Base-by-base conservation (phyloP, 1,140 invertebrate species). In the Calephelis virginiensis region DNA sequence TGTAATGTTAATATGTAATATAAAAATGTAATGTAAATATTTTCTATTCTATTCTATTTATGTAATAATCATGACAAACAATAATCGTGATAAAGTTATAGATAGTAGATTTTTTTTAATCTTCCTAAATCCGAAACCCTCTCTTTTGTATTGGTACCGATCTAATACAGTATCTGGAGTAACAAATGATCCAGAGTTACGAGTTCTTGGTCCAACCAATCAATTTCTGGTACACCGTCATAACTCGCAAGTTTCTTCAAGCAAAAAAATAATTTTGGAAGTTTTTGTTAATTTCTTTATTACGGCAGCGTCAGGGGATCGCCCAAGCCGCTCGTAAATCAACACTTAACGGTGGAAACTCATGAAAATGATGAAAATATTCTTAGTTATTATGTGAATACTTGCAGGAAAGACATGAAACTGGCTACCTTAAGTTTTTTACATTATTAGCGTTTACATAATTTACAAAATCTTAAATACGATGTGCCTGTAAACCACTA, bases 301-400 rank as follows among this genome's bases (percentile, higher is more conserved):
- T 72, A 77, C 67, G 66, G 45, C 5, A 56, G 59, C 64, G 64
- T 64, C 66, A 68, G 61, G 69, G 70, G 66, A 71, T 43, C 62
- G 40, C 70, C 64, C 71, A 63, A 63, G 61, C 45, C 69, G 74
- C 71, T 81, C 81, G 77, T 86, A 86, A 86, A 86, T 86, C 84
- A 85, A 80, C 77, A 78, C 74, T 74, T 37, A 53, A 17, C 10
- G 50, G 3, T 53, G 50, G n/a, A 53, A 56, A 11, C 73, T 72
- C 72, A 78, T 73, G 78, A 83, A 83, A 76, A 78, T 78, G 74
- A 78, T 78, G 72, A 70, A 86, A 84, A 78, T 81, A 72, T 75
- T 70, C 71, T 66, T 75, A 79, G 77, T 84, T 85, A 84, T 85
- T 85, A 82, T 84, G 80, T 83, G 79, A 84, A 83, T 73, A 80